Evolutionary conservation across 2,113 vertebrate species (phyloP).

Genomic region (Prinia subflava): DNA sequence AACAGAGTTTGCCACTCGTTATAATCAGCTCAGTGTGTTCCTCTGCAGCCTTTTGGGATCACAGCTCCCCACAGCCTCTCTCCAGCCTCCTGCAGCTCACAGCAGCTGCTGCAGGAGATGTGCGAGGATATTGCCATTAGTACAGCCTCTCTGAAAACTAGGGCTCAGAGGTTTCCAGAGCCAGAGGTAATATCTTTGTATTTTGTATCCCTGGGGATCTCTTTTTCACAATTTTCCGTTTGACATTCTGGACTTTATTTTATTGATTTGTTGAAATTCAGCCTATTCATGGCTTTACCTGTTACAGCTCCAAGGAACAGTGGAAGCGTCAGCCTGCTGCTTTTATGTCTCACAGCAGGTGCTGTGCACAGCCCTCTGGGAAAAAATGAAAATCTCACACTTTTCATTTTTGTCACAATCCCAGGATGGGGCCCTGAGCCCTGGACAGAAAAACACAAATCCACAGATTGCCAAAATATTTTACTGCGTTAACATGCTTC

Average conservation of each 20-base stretch:
- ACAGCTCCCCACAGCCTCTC: neutral
- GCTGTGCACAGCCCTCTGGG: neutral
- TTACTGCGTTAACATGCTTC: neutral
- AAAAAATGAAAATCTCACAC: neutral
- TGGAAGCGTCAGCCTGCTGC: neutral
- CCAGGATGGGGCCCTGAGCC: neutral
- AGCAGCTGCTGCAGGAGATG: neutral
- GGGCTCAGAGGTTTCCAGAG: neutral
- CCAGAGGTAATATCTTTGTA: neutral
- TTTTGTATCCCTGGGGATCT: neutral
- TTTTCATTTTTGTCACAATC: neutral
- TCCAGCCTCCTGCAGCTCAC: neutral
- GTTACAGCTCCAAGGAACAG: neutral
- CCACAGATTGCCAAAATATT: neutral
- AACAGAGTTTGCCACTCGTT: neutral
- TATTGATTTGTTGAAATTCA: constrained; percentile 11
- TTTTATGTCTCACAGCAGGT: neutral
- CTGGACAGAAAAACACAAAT: neutral
- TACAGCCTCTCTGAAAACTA: neutral
- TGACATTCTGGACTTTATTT: neutral
- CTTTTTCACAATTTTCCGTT: neutral
- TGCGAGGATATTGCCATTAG: neutral
- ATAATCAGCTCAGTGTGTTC: neutral
- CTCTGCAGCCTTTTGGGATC: neutral
- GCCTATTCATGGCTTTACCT: neutral